phyloP scores from a whole-genome alignment of 2,797 vertebrate genomes.

The Alfaro cultratus region DNA sequence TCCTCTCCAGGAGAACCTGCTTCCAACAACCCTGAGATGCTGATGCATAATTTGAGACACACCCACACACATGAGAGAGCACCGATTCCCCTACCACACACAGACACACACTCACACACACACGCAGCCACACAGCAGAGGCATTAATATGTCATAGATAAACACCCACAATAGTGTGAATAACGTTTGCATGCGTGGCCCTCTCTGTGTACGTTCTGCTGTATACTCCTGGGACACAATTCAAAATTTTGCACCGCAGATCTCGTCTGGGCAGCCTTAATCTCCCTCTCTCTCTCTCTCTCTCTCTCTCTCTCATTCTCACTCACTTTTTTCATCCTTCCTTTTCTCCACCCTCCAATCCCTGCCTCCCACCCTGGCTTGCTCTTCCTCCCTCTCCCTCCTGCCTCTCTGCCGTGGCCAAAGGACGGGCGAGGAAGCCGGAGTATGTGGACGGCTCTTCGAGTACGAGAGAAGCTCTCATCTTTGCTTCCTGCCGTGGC shows the following conservation, averaged over 20 bases:
- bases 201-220: conserved; percentile 58
- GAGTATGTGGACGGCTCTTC: conserved; percentile 91
- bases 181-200: conserved; percentile 56
- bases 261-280: conserved; percentile 81
- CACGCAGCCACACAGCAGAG: conserved; percentile 27
- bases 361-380: conserved; percentile 46
- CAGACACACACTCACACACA: conserved; percentile 6
- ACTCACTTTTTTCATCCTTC: conserved; percentile 69
- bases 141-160: conserved; percentile 66
- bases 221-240: conserved; percentile 73
- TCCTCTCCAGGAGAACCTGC: conserved; percentile 37
- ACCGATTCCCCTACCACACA: conserved; percentile 39
- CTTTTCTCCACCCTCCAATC: conserved; percentile 67
- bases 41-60: conserved; percentile 73
- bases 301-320: conserved; percentile 52
- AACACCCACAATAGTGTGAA: conserved; percentile 49
- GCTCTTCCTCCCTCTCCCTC: conserved; percentile 60
- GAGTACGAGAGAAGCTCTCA: conserved; percentile 83
- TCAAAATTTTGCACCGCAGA: conserved; percentile 75
- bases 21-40: conserved; percentile 50
- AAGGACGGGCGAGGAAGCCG: conserved; percentile 90
- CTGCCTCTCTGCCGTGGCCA: conserved; percentile 68
- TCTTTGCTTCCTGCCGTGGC: conserved; percentile 79
- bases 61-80: conserved; percentile 65
- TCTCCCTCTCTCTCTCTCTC: conserved; percentile 54